Evolutionary conservation across 2,113 vertebrate species (phyloP).

Genomic region (Odobenus rosmarus): DNA sequence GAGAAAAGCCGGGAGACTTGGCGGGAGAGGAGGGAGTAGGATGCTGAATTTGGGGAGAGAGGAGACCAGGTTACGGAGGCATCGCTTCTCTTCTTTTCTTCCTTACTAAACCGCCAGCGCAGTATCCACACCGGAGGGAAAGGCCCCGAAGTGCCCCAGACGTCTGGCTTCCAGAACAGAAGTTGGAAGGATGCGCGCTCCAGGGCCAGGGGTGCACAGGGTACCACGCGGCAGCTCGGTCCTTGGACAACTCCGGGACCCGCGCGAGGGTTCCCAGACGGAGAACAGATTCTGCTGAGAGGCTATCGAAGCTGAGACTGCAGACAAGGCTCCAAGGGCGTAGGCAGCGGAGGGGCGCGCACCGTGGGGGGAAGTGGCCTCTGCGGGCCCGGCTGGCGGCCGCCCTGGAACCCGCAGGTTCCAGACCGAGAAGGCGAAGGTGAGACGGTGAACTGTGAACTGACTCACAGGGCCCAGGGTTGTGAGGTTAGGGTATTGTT

Average conservation of each 20-base stretch:
- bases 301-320: background rate
- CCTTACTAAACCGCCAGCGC: background rate
- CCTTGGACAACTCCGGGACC: background rate
- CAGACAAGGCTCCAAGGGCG: fast-evolving
- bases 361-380: background rate
- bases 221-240: background rate
- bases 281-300: background rate
- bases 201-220: fast-evolving
- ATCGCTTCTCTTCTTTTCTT: background rate
- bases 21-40: fast-evolving
- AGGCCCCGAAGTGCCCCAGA: background rate
- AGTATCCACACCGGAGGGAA: background rate
- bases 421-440: too few species aligned
- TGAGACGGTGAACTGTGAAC: background rate
- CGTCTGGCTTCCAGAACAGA: background rate
- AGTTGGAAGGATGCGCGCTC: fast-evolving
- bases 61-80: background rate
- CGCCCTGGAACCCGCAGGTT: fast-evolving
- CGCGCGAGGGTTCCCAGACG: background rate
- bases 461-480: background rate
- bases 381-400: fast-evolving
- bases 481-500: background rate
- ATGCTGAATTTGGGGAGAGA: background rate
- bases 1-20: too few species aligned
- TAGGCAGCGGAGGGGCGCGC: background rate